These are phyloP conservation scores for Eumaeus atala DNA, from an alignment of 1,140 invertebrate genomes.

Conservation along the genomic window DNA sequence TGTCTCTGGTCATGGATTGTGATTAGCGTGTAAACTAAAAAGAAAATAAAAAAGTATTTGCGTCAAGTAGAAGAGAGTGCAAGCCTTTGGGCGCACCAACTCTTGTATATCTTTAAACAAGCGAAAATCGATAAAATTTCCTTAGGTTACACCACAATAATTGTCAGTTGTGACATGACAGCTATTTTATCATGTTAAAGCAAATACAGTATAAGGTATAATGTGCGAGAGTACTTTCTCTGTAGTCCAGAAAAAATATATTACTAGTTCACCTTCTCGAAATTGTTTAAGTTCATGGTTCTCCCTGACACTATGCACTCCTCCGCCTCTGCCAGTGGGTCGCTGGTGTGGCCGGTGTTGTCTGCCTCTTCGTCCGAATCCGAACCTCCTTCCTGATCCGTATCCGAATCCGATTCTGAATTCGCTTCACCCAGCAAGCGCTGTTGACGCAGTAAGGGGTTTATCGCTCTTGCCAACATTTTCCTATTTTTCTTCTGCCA, in stretches of 20 bases:
- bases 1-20: no score
- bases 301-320: slow-evolving; percentile 88
- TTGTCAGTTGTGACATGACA: background rate
- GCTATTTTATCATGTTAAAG: no score
- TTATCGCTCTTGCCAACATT: slow-evolving; percentile 74
- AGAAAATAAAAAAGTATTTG: no score
- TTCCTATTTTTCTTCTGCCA: slow-evolving; percentile 77
- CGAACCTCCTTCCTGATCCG: slow-evolving; percentile 30
- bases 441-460: slow-evolving; percentile 63
- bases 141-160: no score
- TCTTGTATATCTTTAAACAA: no score
- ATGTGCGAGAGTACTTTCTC: no score
- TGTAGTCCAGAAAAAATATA: slow-evolving; percentile 7
- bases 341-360: slow-evolving; percentile 60
- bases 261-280: slow-evolving; percentile 73
- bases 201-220: background rate
- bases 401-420: slow-evolving; percentile 24
- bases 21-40: no score
- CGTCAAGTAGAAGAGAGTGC: no score
- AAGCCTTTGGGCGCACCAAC: no score
- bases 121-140: no score
- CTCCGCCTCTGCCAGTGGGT: slow-evolving; percentile 77
- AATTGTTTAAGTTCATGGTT: slow-evolving; percentile 87
- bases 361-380: slow-evolving; percentile 50
- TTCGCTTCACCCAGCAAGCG: slow-evolving; percentile 34